phyloP scores from a whole-genome alignment of 2,113 vertebrate genomes.

The Trochalopteron elliotii region DNA sequence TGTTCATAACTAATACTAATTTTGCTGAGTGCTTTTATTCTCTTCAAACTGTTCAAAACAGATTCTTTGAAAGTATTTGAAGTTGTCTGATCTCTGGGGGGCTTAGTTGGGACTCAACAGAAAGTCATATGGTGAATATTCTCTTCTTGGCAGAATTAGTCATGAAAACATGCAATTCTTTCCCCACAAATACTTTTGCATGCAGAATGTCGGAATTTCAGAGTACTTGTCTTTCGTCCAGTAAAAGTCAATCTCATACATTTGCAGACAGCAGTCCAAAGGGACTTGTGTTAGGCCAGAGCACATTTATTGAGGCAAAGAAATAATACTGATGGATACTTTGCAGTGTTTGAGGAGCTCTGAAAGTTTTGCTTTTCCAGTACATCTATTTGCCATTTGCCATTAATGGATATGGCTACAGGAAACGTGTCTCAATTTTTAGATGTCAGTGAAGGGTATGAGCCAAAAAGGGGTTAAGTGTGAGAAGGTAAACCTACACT shows the following conservation, averaged over 20 bases:
- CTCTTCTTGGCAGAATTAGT: slow-evolving; percentile 14
- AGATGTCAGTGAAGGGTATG: not conserved
- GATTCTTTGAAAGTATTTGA: not conserved
- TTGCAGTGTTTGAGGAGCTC: not conserved
- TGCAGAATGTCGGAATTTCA: not conserved
- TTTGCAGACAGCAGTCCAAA: not conserved
- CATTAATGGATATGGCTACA: not conserved
- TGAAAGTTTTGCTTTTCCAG: not conserved
- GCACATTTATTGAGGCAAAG: not conserved
- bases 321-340: not conserved
- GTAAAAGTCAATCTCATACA: not conserved
- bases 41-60: not conserved
- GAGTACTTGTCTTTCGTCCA: not conserved
- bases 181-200: not conserved
- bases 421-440: not conserved
- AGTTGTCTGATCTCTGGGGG: not conserved
- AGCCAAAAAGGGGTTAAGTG: not conserved
- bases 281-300: not conserved
- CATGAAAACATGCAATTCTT: slow-evolving; percentile 3
- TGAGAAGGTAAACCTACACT: not conserved
- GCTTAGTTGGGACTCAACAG: not conserved
- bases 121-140: not conserved
- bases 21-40: not conserved
- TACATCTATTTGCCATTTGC: not conserved
- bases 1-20: not conserved